Conservation (phyloP, 2,113 vertebrate genomes). For the Corapipo altera region DNA sequence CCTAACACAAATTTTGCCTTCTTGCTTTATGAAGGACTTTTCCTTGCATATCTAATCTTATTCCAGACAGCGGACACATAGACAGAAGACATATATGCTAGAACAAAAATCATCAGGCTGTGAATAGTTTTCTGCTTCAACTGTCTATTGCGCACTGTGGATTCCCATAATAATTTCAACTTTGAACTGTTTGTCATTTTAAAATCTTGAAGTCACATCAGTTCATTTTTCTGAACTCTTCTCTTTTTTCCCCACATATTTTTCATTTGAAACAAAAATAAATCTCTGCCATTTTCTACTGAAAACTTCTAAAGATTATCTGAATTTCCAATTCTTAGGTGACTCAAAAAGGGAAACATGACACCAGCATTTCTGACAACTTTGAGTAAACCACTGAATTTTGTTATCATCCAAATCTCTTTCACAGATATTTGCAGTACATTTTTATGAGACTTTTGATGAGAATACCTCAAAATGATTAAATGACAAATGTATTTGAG, state of each 20-base stretch:
- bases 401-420: background rate
- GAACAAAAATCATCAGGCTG: background rate
- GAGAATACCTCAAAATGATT: background rate
- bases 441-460: background rate
- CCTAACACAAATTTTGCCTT: background rate
- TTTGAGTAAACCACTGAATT: background rate
- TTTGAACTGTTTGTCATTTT: background rate
- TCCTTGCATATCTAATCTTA: background rate
- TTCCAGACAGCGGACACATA: background rate
- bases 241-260: background rate
- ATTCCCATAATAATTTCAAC: background rate
- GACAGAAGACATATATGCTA: background rate
- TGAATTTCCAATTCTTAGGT: background rate
- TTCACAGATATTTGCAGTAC: background rate
- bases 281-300: background rate
- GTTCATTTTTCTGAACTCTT: background rate
- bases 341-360: background rate
- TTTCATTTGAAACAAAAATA: background rate
- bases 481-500: background rate
- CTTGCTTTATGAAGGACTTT: background rate
- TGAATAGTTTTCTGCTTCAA: background rate
- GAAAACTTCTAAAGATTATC: background rate
- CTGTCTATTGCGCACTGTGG: fast-evolving
- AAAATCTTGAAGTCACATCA: background rate
- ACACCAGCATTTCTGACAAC: background rate